A percentile compares a stretch with the other conserved stretches of the same genome.
phyloP scores from a whole-genome alignment of 2,113 vertebrate species.

The Chaetops frenatus region DNA sequence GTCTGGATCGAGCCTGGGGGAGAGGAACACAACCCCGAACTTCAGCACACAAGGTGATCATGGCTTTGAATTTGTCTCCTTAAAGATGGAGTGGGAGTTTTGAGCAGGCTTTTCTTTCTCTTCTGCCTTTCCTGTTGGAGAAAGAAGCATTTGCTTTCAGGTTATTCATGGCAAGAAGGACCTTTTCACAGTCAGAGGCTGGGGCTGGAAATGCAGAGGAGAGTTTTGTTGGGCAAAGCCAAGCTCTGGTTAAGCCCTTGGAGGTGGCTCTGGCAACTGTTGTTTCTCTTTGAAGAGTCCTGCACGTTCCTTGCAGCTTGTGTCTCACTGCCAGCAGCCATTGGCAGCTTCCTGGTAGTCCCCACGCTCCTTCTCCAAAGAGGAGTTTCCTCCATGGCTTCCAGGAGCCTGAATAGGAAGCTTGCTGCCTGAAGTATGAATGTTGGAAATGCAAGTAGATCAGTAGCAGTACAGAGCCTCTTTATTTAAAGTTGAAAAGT shows the following conservation, averaged over 20 bases:
- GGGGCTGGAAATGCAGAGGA: not conserved
- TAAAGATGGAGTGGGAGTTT: not conserved
- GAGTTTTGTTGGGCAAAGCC: not conserved
- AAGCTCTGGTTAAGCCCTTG: not conserved
- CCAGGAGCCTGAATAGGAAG: not conserved
- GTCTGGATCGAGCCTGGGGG: constrained; percentile 76
- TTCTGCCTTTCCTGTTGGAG: not conserved
- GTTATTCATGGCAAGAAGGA: not conserved
- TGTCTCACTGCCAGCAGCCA: not conserved
- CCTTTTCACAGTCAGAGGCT: not conserved
- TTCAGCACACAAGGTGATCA: constrained; percentile 85
- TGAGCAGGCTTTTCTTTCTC: not conserved
- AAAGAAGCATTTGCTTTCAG: not conserved
- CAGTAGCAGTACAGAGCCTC: not conserved
- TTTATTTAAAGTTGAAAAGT: not conserved
- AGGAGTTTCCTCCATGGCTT: not conserved
- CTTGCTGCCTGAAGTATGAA: not conserved
- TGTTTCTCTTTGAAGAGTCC: not conserved
- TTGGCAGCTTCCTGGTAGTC: not conserved
- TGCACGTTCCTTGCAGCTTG: not conserved
- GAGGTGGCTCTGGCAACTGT: not conserved
- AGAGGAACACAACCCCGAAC: constrained; percentile 73
- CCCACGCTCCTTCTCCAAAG: not conserved
- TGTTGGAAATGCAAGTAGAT: not conserved
- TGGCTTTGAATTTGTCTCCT: not conserved